These are phyloP conservation scores for Sorex fumeus DNA, from an alignment of 2,113 vertebrate genomes.

Conservation along the genomic window DNA sequence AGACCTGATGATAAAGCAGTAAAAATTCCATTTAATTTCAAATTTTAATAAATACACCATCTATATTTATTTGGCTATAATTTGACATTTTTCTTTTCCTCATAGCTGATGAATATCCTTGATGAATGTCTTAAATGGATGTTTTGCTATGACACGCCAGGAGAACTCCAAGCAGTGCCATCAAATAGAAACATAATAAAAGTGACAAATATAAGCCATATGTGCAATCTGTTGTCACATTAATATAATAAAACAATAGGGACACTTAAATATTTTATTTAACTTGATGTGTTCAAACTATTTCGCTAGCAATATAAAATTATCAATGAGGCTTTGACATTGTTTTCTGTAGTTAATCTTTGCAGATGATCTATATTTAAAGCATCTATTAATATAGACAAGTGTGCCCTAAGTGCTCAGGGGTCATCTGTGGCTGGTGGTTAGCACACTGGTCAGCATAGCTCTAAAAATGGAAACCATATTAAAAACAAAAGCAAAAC, in stretches of 20 bases:
- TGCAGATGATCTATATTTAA: neutral
- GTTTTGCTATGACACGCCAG: neutral
- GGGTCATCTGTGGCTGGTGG: neutral
- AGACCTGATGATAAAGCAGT: neutral
- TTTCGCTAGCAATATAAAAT: neutral
- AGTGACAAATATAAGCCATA: neutral
- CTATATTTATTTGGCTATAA: neutral
- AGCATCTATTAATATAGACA: neutral
- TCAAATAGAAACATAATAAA: neutral
- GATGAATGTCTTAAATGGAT: neutral
- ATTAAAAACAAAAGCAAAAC: neutral
- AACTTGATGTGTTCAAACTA: neutral
- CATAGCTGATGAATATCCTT: neutral
- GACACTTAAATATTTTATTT: conserved; percentile 30
- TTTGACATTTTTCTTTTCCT: neutral
- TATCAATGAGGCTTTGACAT: neutral
- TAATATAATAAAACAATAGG: neutral
- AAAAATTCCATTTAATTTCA: neutral
- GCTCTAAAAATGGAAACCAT: neutral
- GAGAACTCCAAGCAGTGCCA: neutral
- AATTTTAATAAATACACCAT: neutral
- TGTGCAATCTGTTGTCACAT: neutral
- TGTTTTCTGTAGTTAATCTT: neutral
- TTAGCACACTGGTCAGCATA: neutral
- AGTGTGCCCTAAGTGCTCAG: neutral